A percentile compares a stretch with the other conserved stretches of the same genome.
These are phyloP conservation scores for Vidua chalybeata DNA, from an alignment of 2,113 vertebrate genomes.

Conservation along the genomic window DNA sequence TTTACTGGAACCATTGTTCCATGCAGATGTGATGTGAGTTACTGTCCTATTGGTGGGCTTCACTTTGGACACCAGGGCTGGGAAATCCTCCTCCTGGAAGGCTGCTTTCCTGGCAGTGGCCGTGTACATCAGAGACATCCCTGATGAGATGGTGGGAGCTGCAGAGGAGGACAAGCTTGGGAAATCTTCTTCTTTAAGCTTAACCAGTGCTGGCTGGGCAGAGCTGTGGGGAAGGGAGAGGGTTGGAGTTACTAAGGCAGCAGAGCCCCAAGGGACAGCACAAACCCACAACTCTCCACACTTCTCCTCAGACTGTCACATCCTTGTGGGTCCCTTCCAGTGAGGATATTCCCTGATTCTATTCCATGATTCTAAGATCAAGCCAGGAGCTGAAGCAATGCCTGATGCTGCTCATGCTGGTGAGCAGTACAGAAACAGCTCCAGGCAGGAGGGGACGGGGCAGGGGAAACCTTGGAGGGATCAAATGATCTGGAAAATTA, in stretches of 20 bases:
- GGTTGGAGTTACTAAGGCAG: not conserved
- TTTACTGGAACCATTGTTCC: slow-evolving; percentile 80
- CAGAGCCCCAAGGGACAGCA: not conserved
- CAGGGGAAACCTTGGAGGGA: not conserved
- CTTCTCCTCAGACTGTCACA: not conserved
- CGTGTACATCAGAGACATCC: slow-evolving; percentile 79
- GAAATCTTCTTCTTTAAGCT: slow-evolving; percentile 94
- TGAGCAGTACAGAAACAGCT: not conserved
- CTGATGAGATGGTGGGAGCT: slow-evolving; percentile 7
- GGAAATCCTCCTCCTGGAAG: slow-evolving; percentile 97
- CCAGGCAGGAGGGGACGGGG: not conserved
- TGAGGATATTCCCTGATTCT: not conserved
- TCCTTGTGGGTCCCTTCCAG: not conserved
- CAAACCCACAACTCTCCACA: not conserved
- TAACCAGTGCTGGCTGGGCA: slow-evolving; percentile 54
- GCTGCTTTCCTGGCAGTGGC: slow-evolving; percentile 73
- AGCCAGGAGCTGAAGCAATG: not conserved
- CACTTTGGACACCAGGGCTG: slow-evolving; percentile 88
- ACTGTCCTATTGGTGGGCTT: slow-evolving; percentile 71
- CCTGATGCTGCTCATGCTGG: rapidly evolving
- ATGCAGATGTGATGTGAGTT: slow-evolving; percentile 80
- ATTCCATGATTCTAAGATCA: not conserved
- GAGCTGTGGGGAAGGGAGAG: slow-evolving; percentile 23
- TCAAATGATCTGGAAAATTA: not conserved
- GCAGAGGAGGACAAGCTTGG: slow-evolving; percentile 83